These are phyloP conservation scores for Zaprionus obscuricornis DNA, from an alignment of 2,888 invertebrate species.

Conservation along the genomic window DNA sequence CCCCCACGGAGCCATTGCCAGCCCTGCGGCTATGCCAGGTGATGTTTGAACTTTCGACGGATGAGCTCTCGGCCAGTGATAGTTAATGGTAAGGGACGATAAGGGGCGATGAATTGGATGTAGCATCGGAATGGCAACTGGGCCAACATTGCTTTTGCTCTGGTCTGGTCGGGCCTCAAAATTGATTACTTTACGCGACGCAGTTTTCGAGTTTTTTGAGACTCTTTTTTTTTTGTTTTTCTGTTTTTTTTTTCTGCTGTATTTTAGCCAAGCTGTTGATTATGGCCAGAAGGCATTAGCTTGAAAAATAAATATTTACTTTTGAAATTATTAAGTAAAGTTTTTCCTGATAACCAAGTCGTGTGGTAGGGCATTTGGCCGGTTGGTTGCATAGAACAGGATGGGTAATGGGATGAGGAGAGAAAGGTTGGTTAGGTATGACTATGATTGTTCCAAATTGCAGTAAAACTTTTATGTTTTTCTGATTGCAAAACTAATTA, in stretches of 20 bases:
- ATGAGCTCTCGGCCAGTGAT: conserved; percentile 36
- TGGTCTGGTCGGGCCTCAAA: conserved; percentile 51
- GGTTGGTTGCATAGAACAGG: too few relatives aligned
- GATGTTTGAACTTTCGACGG: conserved; percentile 71
- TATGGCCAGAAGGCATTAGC: conserved; percentile 73
- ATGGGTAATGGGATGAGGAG: too few relatives aligned
- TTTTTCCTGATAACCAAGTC: conserved; percentile 46
- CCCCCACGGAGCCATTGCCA: conserved; percentile 48
- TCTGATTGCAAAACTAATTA: conserved; percentile 76
- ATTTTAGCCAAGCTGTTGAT: conserved; percentile 69
- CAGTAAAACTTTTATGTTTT: conserved; percentile 47
- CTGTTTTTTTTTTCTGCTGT: conserved; percentile 10
- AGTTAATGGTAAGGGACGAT: not conserved
- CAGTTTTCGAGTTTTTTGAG: conserved; percentile 42
- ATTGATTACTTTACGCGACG: conserved; percentile 71
- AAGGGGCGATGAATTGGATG: conserved; percentile 1
- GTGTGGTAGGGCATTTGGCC: conserved; percentile 5
- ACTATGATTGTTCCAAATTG: conserved; percentile 41
- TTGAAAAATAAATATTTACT: conserved; percentile 73
- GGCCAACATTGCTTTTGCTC: conserved; percentile 47
- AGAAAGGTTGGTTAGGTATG: too few relatives aligned
- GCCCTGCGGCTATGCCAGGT: conserved; percentile 59
- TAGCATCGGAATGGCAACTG: conserved; percentile 7
- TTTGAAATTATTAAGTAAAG: conserved; percentile 73
- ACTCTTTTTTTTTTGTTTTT: conserved; percentile 3